Conservation (phyloP, 2,888 invertebrate species). For the Metopia argyrocephala region DNA sequence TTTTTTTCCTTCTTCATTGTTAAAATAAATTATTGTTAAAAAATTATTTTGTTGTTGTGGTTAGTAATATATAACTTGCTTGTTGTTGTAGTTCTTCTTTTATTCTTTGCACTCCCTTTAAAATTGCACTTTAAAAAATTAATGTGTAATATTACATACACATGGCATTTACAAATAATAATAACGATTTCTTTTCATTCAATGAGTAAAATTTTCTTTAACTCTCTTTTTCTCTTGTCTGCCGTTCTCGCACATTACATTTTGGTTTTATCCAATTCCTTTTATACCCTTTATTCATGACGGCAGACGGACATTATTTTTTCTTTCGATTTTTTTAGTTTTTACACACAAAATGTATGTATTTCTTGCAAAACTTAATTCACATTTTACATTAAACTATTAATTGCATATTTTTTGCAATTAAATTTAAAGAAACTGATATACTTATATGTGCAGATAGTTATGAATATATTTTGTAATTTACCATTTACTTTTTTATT, state of each 20-base stretch:
- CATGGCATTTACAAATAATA: background rate
- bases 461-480: background rate
- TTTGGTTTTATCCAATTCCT: background rate
- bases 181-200: conserved; percentile 30
- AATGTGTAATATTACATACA: conserved; percentile 14
- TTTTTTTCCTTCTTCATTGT: background rate
- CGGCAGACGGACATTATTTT: no score
- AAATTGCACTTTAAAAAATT: conserved; percentile 35
- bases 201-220: conserved; percentile 37
- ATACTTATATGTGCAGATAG: no score
- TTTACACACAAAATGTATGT: background rate
- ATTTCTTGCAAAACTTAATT: background rate
- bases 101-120: conserved; percentile 17
- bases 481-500: background rate
- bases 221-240: background rate
- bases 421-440: no score
- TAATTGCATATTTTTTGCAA: background rate
- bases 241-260: conserved; percentile 14
- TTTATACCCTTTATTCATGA: background rate
- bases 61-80: background rate
- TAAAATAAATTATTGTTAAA: background rate
- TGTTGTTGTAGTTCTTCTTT: conserved; percentile 19
- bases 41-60: background rate
- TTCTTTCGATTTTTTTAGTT: background rate
- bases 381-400: background rate